Conservation (phyloP, 2,797 vertebrate species). For the Sciurus carolinensis region DNA sequence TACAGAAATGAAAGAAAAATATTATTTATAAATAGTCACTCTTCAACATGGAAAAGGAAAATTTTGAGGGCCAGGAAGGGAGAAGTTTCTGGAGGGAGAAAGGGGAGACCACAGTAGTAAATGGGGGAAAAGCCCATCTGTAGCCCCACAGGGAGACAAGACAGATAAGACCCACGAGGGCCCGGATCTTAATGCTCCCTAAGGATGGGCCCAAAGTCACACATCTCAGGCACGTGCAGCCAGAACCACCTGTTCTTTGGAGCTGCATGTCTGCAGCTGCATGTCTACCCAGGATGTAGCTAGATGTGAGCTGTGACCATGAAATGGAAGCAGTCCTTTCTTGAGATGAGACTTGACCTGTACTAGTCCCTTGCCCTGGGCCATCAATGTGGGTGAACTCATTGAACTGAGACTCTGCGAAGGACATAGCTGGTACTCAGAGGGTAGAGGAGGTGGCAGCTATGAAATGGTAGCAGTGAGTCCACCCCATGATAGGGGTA, state of each 20-base stretch:
- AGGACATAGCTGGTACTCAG: background rate
- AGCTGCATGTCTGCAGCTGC: too few species aligned
- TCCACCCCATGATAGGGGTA: too few species aligned
- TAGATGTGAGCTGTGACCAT: rapidly evolving
- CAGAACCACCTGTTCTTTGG: background rate
- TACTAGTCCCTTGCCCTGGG: background rate
- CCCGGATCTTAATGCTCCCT: background rate
- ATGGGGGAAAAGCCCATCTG: background rate
- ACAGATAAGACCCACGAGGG: rapidly evolving
- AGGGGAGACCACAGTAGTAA: too few species aligned
- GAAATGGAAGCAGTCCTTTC: background rate
- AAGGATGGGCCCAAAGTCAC: background rate
- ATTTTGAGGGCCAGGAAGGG: background rate
- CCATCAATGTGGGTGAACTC: background rate
- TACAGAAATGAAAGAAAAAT: background rate
- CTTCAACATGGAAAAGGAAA: background rate
- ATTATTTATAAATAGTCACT: background rate
- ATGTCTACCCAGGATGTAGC: background rate
- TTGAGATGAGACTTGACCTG: background rate
- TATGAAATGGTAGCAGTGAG: background rate
- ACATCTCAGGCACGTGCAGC: background rate
- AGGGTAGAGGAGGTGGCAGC: background rate
- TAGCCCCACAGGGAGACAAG: background rate
- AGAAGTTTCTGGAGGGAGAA: background rate
- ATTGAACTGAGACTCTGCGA: background rate